These are phyloP conservation scores for Lucilia cuprina DNA, from an alignment of 1,140 invertebrate species.

Conservation along the genomic window DNA sequence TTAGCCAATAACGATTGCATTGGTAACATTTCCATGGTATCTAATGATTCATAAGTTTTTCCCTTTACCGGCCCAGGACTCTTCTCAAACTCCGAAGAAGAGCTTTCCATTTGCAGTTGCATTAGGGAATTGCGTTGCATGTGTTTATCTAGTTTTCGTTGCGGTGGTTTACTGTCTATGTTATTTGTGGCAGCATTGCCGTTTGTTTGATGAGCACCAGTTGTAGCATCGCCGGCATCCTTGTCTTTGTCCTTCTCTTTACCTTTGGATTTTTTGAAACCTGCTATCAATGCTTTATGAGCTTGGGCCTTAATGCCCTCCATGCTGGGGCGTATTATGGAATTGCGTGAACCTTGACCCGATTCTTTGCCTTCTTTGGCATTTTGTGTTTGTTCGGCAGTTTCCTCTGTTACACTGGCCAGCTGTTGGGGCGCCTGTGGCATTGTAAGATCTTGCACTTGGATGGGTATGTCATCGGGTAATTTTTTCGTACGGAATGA, in stretches of 20 bases:
- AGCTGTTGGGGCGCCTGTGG: conserved; percentile 52
- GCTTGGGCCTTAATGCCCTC: conserved; percentile 60
- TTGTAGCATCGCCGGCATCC: conserved; percentile 36
- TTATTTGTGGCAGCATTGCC: conserved; percentile 44
- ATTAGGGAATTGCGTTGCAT: conserved; percentile 58
- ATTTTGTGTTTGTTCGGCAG: conserved; percentile 52
- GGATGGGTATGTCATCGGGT: conserved; percentile 68
- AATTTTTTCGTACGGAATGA: conserved; percentile 95
- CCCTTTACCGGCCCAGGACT: conserved; percentile 44
- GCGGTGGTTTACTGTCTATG: conserved; percentile 49
- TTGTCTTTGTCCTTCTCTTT: conserved; percentile 59
- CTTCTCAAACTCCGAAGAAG: conserved; percentile 44
- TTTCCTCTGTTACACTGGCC: conserved; percentile 58
- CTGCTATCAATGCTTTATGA: conserved; percentile 59
- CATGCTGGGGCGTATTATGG: conserved; percentile 59
- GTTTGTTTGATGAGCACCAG: conserved; percentile 23
- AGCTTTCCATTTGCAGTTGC: conserved; percentile 51
- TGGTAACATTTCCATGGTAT: conserved; percentile 51
- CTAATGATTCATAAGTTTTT: conserved; percentile 47
- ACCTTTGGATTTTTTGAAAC: conserved; percentile 61
- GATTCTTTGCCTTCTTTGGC: conserved; percentile 42
- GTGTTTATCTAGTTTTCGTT: conserved; percentile 60
- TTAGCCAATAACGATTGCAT: conserved; percentile 56
- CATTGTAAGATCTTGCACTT: conserved; percentile 55
- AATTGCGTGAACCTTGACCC: conserved; percentile 47